phyloP scores from a whole-genome alignment of 2,888 invertebrate species.

The Nebria salina region DNA sequence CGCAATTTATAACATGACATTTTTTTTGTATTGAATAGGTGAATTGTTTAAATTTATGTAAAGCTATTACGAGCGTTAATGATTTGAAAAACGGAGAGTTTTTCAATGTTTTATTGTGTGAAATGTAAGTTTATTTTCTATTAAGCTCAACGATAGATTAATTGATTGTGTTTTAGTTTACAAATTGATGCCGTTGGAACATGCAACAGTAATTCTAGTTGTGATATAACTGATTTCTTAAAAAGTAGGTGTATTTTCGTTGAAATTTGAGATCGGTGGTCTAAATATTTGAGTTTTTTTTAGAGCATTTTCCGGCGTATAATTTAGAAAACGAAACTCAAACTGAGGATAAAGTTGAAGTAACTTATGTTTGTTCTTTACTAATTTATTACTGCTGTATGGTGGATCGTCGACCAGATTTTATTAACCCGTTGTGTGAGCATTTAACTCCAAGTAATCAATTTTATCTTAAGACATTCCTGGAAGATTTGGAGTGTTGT shows the following conservation, averaged over 20 bases:
- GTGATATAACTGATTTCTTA: conserved; percentile 29
- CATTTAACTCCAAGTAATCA: conserved; percentile 55
- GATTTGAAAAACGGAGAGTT: conserved; percentile 57
- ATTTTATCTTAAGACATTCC: conserved; percentile 55
- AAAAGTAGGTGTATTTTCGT: conserved; percentile 25
- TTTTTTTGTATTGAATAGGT: conserved; percentile 53
- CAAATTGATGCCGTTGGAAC: conserved; percentile 5
- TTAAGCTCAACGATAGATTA: conserved; percentile 12
- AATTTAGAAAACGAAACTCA: conserved; percentile 25
- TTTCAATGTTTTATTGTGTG: conserved; percentile 55
- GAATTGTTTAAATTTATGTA: conserved; percentile 58
- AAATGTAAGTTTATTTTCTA: conserved; percentile 55
- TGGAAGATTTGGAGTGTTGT: conserved; percentile 54
- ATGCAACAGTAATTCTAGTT: background rate
- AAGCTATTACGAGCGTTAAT: conserved; percentile 51
- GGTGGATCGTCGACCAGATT: conserved; percentile 56
- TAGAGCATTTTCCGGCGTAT: conserved; percentile 35
- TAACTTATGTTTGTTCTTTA: conserved; percentile 53
- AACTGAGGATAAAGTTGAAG: conserved; percentile 30
- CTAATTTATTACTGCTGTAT: conserved; percentile 60
- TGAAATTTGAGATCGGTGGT: background rate
- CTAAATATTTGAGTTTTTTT: conserved; percentile 6
- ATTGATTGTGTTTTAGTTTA: conserved; percentile 48
- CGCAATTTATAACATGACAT: conserved; percentile 9
- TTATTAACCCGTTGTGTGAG: conserved; percentile 58